These are phyloP conservation scores for Malurus splendens DNA, from an alignment of 2,797 vertebrate species.

Conservation along the genomic window DNA sequence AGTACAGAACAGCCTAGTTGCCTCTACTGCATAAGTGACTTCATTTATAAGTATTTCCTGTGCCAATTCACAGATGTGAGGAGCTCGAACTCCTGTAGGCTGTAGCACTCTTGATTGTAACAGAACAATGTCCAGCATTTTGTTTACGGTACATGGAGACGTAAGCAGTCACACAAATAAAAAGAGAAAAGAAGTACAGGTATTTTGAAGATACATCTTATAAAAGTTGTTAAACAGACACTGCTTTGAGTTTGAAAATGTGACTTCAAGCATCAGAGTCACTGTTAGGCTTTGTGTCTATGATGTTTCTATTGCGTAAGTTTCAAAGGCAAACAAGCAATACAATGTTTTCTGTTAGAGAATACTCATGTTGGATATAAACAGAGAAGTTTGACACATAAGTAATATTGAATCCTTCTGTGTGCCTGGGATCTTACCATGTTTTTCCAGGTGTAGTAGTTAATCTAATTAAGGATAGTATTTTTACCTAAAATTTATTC, in stretches of 20 bases:
- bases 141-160: background rate
- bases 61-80: background rate
- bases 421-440: background rate
- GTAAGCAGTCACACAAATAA: background rate
- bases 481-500: background rate
- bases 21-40: background rate
- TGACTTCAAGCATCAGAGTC: background rate
- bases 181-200: background rate
- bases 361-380: background rate
- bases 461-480: background rate
- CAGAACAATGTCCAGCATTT: background rate
- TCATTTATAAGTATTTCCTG: background rate
- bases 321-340: background rate
- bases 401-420: background rate
- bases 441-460: background rate
- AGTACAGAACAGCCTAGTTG: background rate
- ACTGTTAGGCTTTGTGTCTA: background rate
- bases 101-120: background rate
- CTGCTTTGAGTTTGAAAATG: background rate
- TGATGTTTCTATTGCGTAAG: background rate
- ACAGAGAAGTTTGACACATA: background rate
- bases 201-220: background rate
- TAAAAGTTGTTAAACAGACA: background rate
- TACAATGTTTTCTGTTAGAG: background rate
- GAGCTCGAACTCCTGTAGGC: background rate